phyloP scores from a whole-genome alignment of 2,888 invertebrate genomes.

The Pardosa pseudoannulata region DNA sequence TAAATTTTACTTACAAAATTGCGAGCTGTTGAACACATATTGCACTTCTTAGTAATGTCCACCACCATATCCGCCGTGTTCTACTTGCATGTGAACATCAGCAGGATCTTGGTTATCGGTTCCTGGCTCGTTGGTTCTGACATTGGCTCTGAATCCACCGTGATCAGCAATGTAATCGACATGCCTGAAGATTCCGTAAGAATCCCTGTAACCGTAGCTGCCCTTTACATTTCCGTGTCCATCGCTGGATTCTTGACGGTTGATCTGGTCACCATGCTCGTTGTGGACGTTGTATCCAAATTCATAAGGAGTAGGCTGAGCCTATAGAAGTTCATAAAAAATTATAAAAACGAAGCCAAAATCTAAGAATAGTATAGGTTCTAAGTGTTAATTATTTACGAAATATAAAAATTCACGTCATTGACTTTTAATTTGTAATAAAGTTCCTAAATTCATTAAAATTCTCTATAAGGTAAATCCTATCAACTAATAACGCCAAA shows the following conservation, averaged over 20 bases:
- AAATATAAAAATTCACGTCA: no score
- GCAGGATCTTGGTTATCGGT: slow-evolving; percentile 60
- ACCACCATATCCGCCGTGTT: slow-evolving; percentile 43
- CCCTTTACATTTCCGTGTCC: slow-evolving; percentile 60
- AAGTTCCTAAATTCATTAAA: no score
- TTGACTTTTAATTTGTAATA: no score
- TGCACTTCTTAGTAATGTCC: slow-evolving; percentile 3
- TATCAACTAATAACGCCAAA: no score
- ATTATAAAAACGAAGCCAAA: no score
- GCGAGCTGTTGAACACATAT: neutral
- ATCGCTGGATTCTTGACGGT: slow-evolving; percentile 47
- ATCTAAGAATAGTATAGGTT: no score
- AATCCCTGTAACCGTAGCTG: slow-evolving; percentile 67
- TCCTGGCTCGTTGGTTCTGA: slow-evolving; percentile 64
- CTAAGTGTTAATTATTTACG: no score
- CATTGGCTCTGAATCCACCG: slow-evolving; percentile 66
- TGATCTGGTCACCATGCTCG: slow-evolving; percentile 53
- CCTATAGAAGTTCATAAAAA: no score
- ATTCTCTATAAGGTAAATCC: no score
- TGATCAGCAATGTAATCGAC: slow-evolving; percentile 70
- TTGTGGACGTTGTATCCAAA: slow-evolving; percentile 61
- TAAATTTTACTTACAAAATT: no score
- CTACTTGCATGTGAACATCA: slow-evolving; percentile 49
- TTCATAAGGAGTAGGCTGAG: slow-evolving; percentile 55
- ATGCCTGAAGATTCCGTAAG: slow-evolving; percentile 64